A percentile compares a stretch with the other conserved stretches of the same genome.
Evolutionary conservation across 2,113 vertebrate species (phyloP).

Genomic region (Andinoacara biseriatus): DNA sequence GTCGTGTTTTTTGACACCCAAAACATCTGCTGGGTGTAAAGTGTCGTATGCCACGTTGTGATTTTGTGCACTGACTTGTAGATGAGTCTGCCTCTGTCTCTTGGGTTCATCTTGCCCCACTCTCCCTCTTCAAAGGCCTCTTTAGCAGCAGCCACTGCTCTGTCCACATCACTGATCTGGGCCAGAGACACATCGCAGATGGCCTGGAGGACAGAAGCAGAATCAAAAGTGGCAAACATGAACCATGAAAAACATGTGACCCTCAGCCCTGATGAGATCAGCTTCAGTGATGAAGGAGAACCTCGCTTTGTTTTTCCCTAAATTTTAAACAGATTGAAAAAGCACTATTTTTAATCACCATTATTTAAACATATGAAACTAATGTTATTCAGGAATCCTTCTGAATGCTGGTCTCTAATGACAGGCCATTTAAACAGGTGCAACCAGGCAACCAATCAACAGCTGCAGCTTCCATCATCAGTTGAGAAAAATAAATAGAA

Average conservation of each 20-base stretch:
- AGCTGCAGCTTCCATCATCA: background rate
- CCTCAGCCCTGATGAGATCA: background rate
- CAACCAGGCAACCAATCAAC: background rate
- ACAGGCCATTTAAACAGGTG: background rate
- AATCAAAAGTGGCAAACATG: background rate
- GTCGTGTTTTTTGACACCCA: too few species aligned
- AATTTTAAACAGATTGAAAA: background rate
- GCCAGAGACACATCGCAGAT: slow-evolving; percentile 84
- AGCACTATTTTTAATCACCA: background rate
- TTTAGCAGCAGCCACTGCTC: slow-evolving; percentile 81
- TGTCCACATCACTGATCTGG: slow-evolving; percentile 82
- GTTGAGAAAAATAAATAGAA: background rate
- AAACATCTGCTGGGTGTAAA: too few species aligned
- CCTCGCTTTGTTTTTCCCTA: background rate
- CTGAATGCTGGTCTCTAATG: background rate
- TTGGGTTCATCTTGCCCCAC: slow-evolving; percentile 86
- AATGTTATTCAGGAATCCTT: too few species aligned
- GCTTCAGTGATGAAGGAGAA: background rate
- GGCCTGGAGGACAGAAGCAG: slow-evolving; percentile 58
- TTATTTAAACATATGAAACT: background rate
- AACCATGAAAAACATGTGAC: background rate
- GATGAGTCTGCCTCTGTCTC: slow-evolving; percentile 82
- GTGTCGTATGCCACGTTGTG: background rate
- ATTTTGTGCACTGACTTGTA: slow-evolving; percentile 75
- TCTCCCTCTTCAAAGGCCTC: slow-evolving; percentile 84